Conservation (phyloP, 1,140 invertebrate species). For the Drosophila kepulauana region DNA sequence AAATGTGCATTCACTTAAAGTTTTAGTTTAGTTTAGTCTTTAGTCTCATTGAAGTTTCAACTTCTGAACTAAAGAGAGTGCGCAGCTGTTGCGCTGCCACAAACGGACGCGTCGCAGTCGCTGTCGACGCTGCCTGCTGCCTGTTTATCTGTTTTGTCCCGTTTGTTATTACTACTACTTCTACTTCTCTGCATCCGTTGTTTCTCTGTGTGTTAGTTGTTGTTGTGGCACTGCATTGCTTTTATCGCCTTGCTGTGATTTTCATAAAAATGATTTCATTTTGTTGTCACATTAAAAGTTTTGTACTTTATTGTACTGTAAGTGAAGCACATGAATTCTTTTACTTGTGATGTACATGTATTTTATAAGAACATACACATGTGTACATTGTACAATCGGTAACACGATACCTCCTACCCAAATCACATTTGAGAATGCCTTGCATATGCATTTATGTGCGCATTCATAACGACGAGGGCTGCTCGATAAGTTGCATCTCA, state of each 20-base stretch:
- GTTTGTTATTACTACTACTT: constrained; percentile 62
- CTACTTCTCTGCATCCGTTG: constrained; percentile 64
- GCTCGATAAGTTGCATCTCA: not conserved
- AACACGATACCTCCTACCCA: constrained; percentile 43
- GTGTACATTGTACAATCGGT: constrained; percentile 28
- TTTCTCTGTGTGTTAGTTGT: constrained; percentile 34
- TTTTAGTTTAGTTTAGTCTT: constrained; percentile 31
- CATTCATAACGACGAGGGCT: constrained; percentile 38
- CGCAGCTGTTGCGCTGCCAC: constrained; percentile 38
- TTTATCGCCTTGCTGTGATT: constrained; percentile 51
- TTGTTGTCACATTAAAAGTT: constrained; percentile 36
- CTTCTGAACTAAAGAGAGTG: constrained; percentile 12
- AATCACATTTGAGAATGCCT: constrained; percentile 53
- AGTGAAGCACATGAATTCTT: constrained; percentile 29
- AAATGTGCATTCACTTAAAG: constrained; percentile 31
- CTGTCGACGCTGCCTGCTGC: constrained; percentile 27
- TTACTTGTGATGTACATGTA: constrained; percentile 14
- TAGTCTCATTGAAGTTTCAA: constrained; percentile 5
- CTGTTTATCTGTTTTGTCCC: constrained; percentile 58
- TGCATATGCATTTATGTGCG: constrained; percentile 40
- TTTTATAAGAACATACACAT: constrained; percentile 4
- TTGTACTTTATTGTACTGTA: constrained; percentile 14
- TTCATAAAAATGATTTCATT: constrained; percentile 34
- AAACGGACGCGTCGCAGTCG: not conserved
- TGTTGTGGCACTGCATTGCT: constrained; percentile 28